A percentile compares a stretch with the other conserved stretches of the same genome.
phyloP scores from a whole-genome alignment of 2,113 vertebrate species.

The Spizaetus ornatus region DNA sequence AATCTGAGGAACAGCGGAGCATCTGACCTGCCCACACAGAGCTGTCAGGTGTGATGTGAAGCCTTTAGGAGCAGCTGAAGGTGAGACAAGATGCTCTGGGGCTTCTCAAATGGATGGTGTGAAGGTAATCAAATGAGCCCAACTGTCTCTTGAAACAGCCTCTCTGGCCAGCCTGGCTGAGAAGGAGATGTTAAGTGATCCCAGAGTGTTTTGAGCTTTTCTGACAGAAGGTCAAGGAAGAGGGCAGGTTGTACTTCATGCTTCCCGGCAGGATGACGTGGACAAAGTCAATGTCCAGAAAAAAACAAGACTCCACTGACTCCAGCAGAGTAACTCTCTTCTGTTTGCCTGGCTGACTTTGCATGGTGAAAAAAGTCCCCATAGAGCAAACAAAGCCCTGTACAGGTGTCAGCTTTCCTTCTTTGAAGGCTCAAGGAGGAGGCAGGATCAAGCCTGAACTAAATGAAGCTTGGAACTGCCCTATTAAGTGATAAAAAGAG shows the following conservation, averaged over 20 bases:
- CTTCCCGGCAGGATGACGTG: not conserved
- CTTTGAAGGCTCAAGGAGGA: not conserved
- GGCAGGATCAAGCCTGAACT: not conserved
- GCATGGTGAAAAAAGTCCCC: not conserved
- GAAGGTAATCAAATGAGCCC: not conserved
- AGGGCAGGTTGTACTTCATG: not conserved
- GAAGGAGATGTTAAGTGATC: not conserved
- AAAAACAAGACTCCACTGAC: not conserved
- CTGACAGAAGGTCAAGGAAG: not conserved
- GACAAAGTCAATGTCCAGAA: not conserved
- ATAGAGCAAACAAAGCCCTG: not conserved
- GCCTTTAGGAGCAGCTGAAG: not conserved
- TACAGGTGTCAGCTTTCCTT: not conserved
- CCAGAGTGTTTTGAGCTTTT: not conserved
- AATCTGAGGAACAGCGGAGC: not conserved
- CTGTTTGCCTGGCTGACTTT: not conserved
- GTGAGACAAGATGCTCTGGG: not conserved
- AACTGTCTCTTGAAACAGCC: not conserved
- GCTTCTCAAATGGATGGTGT: accelerated
- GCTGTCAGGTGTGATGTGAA: not conserved
- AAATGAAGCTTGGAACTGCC: not conserved
- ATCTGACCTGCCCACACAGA: not conserved
- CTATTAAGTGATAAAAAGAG: not conserved
- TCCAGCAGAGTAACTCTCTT: not conserved
- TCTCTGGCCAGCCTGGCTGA: not conserved